Evolutionary conservation across 37 sponge, comb jelly and placozoan species (phyloP), one percentile per base, ranked within the genome.

Genomic region (Halichondria panicea): DNA sequence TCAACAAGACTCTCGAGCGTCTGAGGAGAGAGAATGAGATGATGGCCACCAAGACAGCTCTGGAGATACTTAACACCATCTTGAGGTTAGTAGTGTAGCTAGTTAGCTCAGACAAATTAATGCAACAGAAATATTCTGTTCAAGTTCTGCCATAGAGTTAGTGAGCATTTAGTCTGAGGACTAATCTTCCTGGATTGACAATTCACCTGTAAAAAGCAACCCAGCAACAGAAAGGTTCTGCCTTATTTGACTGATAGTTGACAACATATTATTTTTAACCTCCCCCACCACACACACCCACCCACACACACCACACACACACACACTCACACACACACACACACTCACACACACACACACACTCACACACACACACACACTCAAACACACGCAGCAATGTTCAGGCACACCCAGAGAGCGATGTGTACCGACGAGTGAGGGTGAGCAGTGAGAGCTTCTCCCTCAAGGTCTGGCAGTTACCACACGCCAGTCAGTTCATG

Each of bases 361-460:
- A 22, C 63, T 61, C 63, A 9, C 63, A 22, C 63, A 9, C 63
- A 22, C 32, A 9, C 32, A 13, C 32, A 22, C 63, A 22, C 63
- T 28, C 32, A 12, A 30, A 12, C 32, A 13, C 32, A 12, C 32
- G 8, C 48, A 91, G 91, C 63, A 86, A 86, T 81, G 82, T 91
- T 3, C 63, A 82, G 62, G 0, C 24, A 1, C 59, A 82, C 35
- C 91, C 87, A 1, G 67, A 80, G 39, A 83, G 86, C 27, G 87
- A 91, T 54, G 65, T 35, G n/a, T 91, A 75, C 67, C 79, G 83
- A 0, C 30, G 91, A 28, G 82, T 91, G 37, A 43, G 87, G 9
- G 62, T 86, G 15, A 76, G 79, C 25, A 77, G 91, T 35, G n/a
- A 36, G 53, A 53, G 67, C 36, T 91, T 91, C 55, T 19, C 42